Conservation (phyloP, 2,888 invertebrate species). For the Calephelis perditalis region DNA sequence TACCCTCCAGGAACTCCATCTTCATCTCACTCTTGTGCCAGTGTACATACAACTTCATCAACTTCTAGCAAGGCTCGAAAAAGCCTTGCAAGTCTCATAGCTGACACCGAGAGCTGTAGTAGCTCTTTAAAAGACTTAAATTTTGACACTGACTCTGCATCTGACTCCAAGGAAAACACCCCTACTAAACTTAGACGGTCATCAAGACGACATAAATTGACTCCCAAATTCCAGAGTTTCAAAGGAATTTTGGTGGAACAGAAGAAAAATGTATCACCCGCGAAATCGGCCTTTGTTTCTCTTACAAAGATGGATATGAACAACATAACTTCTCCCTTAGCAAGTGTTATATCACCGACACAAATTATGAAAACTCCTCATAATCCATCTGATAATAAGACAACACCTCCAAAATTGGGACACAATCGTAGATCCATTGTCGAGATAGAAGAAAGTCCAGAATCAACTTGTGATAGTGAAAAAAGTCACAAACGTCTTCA, state of each 20-base stretch:
- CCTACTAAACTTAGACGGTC: conserved; percentile 56
- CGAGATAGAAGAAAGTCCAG: conserved; percentile 63
- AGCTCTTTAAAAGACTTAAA: conserved; percentile 71
- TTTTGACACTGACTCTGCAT: conserved; percentile 66
- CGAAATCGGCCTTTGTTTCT: conserved; percentile 49
- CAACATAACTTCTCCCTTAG: conserved; percentile 20
- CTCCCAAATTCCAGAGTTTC: conserved; percentile 58
- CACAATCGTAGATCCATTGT: conserved; percentile 53
- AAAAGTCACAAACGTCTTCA: conserved; percentile 60
- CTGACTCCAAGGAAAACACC: conserved; percentile 69
- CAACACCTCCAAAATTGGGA: conserved; percentile 60
- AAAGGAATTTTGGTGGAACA: conserved; percentile 63
- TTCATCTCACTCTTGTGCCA: conserved; percentile 63
- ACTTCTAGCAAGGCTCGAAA: conserved; percentile 66
- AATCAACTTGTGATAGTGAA: conserved; percentile 55
- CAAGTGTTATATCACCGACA: conserved; percentile 49
- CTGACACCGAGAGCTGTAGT: conserved; percentile 72
- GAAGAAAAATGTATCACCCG: conserved; percentile 53
- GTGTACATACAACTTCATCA: conserved; percentile 60
- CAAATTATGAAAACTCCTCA: conserved; percentile 67
- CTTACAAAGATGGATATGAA: conserved; percentile 61
- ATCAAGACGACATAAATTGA: conserved; percentile 44
- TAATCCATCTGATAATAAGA: conserved; percentile 48
- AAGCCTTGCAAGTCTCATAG: conserved; percentile 64
- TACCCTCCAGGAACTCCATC: conserved; percentile 65